Evolutionary conservation across 2,888 invertebrate species (phyloP).

Genomic region (Atethmia centrago): DNA sequence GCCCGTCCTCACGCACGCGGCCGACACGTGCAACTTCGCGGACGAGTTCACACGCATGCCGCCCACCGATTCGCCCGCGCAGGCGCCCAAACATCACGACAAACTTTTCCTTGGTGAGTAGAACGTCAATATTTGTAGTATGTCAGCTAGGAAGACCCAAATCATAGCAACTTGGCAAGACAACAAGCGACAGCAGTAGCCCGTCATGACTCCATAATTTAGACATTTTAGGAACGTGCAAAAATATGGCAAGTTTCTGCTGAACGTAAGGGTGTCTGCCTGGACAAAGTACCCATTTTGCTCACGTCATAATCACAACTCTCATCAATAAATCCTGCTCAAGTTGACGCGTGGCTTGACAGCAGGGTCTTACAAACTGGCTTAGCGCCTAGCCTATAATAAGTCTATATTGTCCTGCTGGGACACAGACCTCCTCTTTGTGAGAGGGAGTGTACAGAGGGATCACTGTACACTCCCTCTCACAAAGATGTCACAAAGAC

Average conservation of each 20-base stretch:
- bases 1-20: constrained; percentile 95
- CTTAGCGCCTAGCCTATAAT: background rate
- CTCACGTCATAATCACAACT: background rate
- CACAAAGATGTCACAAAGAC: too few species aligned
- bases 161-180: background rate
- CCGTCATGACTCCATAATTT: background rate
- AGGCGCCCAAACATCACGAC: constrained; percentile 95
- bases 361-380: background rate
- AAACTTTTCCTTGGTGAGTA: constrained; percentile 95
- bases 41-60: constrained; percentile 98
- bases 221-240: background rate
- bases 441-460: too few species aligned
- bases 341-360: background rate
- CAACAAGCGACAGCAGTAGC: background rate
- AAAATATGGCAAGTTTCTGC: background rate
- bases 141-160: too few species aligned
- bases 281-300: background rate
- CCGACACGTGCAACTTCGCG: constrained; percentile 99
- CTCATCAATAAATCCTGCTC: background rate
- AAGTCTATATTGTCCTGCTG: too few species aligned
- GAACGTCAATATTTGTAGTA: background rate
- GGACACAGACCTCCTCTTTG: too few species aligned
- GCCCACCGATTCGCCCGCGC: constrained; percentile 97
- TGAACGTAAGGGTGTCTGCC: background rate
- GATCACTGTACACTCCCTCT: too few species aligned